Evolutionary conservation across 2,888 invertebrate species (phyloP).

Genomic region (Thera britannica): DNA sequence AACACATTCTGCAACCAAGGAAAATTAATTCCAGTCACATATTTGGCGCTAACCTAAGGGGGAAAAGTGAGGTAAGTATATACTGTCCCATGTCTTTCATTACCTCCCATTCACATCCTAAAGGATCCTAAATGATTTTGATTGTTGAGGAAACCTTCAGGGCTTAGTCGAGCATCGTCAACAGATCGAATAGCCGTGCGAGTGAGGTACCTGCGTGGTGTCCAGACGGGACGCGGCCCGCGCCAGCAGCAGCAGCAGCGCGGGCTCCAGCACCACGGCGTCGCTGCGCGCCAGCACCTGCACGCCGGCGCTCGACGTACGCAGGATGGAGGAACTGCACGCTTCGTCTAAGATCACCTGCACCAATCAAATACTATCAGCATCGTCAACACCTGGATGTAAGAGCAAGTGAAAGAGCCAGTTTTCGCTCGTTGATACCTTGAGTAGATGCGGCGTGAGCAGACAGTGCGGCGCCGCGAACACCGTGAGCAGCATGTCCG

Average conservation of each 20-base stretch:
- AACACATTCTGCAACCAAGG: too few species aligned
- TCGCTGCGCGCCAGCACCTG: conserved; percentile 71
- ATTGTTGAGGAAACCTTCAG: too few species aligned
- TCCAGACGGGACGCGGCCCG: conserved; percentile 84
- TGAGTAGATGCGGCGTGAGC: conserved; percentile 85
- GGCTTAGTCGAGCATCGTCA: too few species aligned
- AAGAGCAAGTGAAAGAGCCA: too few species aligned
- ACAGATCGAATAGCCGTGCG: too few species aligned
- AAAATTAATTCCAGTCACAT: too few species aligned
- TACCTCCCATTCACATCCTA: too few species aligned
- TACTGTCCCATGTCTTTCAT: too few species aligned
- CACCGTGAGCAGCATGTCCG: conserved; percentile 86
- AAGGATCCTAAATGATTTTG: too few species aligned
- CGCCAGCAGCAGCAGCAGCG: conserved; percentile 78
- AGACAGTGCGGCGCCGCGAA: conserved; percentile 85
- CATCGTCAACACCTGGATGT: too few species aligned
- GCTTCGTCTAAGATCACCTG: conserved; percentile 87
- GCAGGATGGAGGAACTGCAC: conserved; percentile 83
- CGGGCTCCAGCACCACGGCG: conserved; percentile 83
- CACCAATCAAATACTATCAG: background rate
- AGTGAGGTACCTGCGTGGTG: conserved; percentile 50
- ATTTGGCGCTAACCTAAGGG: too few species aligned
- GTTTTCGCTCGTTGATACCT: conserved; percentile 57
- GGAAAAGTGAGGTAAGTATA: too few species aligned
- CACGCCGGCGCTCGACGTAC: conserved; percentile 55